Evolutionary conservation across 2,113 vertebrate genomes (phyloP).

Genomic region (Castor canadensis): DNA sequence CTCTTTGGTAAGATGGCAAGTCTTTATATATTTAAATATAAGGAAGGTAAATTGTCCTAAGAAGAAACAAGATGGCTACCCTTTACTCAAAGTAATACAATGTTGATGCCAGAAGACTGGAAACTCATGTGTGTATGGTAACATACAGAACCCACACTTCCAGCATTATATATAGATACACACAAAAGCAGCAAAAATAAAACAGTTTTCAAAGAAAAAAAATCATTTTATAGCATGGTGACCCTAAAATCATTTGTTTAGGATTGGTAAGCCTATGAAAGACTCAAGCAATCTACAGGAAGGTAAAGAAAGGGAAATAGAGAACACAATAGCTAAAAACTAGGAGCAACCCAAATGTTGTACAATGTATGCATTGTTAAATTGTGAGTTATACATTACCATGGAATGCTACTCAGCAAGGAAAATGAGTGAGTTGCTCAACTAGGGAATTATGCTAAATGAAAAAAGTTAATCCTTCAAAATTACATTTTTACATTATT

Average conservation of each 20-base stretch:
- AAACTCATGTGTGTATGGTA: no score
- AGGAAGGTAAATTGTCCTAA: neutral
- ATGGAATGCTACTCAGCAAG: neutral
- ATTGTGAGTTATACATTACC: neutral
- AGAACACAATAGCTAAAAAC: neutral
- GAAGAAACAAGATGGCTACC: neutral
- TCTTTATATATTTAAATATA: neutral
- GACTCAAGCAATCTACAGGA: neutral
- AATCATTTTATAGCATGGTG: no score
- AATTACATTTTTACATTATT: neutral
- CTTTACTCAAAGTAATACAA: neutral
- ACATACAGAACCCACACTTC: neutral
- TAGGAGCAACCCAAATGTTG: neutral
- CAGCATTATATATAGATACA: neutral
- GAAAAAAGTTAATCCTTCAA: neutral
- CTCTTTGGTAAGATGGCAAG: neutral
- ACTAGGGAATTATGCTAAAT: neutral
- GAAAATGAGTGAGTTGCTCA: neutral
- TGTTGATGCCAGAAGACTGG: no score
- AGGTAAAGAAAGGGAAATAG: neutral
- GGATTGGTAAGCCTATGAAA: neutral
- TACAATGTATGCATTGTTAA: neutral
- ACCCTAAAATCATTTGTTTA: neutral
- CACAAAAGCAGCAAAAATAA: neutral
- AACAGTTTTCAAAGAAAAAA: neutral